These are phyloP conservation scores for Lomographa bimaculata DNA, from an alignment of 2,888 invertebrate genomes.

Conservation along the genomic window DNA sequence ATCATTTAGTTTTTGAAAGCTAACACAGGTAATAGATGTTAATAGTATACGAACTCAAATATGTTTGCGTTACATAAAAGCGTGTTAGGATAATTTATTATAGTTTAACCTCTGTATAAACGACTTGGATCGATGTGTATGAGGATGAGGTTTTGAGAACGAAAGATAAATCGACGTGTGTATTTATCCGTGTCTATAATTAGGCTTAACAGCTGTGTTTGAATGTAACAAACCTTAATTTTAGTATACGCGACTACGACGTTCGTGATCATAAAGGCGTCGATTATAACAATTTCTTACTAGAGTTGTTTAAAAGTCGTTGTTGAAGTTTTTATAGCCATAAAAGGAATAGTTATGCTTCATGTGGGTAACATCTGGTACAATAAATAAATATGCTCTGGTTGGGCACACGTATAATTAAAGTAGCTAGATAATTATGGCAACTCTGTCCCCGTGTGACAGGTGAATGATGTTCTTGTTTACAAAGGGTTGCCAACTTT, in stretches of 20 bases:
- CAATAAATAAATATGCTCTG: neutral
- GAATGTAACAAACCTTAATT: slow-evolving; percentile 9
- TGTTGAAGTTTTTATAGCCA: slow-evolving; percentile 11
- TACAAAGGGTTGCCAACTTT: slow-evolving; percentile 24
- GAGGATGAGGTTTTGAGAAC: slow-evolving; percentile 11
- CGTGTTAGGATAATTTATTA: slow-evolving; percentile 21
- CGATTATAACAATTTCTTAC: slow-evolving; percentile 2
- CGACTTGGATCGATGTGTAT: slow-evolving; percentile 12
- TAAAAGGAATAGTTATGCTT: slow-evolving; percentile 3
- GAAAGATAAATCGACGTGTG: slow-evolving; percentile 8
- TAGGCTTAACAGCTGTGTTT: slow-evolving; percentile 18
- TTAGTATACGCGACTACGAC: slow-evolving; percentile 7
- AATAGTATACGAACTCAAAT: slow-evolving; percentile 21
- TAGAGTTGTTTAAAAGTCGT: neutral
- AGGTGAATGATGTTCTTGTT: slow-evolving; percentile 22
- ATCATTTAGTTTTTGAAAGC: slow-evolving; percentile 21
- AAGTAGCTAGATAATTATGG: slow-evolving; percentile 10
- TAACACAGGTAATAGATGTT: slow-evolving; percentile 17
- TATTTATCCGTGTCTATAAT: slow-evolving; percentile 10
- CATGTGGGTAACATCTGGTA: slow-evolving; percentile 16
- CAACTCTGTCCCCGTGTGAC: slow-evolving; percentile 7
- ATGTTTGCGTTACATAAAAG: slow-evolving; percentile 26
- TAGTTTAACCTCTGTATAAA: slow-evolving; percentile 7
- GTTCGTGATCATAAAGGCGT: slow-evolving; percentile 2
- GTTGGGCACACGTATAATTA: slow-evolving; percentile 13